A percentile compares a stretch with the other conserved stretches of the same genome.
These are phyloP conservation scores for Coregonus clupeaformis DNA, from an alignment of 2,113 vertebrate genomes.

Conservation along the genomic window DNA sequence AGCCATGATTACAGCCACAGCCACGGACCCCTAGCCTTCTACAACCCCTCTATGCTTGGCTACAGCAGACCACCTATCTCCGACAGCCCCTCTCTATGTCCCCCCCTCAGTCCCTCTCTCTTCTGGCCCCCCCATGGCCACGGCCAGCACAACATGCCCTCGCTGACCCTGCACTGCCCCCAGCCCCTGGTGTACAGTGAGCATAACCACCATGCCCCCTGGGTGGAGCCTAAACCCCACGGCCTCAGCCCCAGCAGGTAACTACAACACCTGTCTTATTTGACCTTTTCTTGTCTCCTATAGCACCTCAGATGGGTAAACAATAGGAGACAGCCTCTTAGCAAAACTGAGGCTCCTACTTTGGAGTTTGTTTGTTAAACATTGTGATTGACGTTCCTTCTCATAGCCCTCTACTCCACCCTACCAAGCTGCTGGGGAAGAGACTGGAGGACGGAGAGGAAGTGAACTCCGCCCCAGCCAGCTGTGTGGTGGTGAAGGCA, in stretches of 20 bases:
- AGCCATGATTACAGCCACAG: conserved; percentile 76
- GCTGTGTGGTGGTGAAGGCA: conserved; percentile 70
- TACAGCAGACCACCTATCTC: conserved; percentile 69
- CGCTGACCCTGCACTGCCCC: conserved; percentile 81
- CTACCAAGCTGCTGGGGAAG: conserved; percentile 77
- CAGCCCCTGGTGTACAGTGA: conserved; percentile 80
- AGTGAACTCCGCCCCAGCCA: conserved; percentile 67
- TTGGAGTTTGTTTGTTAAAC: neutral
- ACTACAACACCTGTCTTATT: conserved; percentile 1
- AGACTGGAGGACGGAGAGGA: conserved; percentile 64
- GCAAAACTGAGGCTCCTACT: too few species aligned
- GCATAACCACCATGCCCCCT: conserved; percentile 72
- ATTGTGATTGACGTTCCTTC: conserved; percentile 22
- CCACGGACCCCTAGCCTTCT: conserved; percentile 77
- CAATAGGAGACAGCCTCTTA: neutral
- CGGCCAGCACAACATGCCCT: conserved; percentile 73
- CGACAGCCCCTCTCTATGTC: conserved; percentile 67
- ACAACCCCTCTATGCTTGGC: conserved; percentile 78
- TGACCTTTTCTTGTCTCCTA: neutral
- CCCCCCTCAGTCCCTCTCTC: conserved; percentile 74
- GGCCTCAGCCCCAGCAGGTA: conserved; percentile 73
- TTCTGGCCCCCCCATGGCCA: conserved; percentile 81
- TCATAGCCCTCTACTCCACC: conserved; percentile 51
- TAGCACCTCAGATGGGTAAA: too few species aligned
- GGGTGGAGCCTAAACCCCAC: conserved; percentile 78